Percentiles rank a stretch among this genome's conserved stretches.
phyloP scores from a whole-genome alignment of 2,888 invertebrate species.

The Corbicula japonica region DNA sequence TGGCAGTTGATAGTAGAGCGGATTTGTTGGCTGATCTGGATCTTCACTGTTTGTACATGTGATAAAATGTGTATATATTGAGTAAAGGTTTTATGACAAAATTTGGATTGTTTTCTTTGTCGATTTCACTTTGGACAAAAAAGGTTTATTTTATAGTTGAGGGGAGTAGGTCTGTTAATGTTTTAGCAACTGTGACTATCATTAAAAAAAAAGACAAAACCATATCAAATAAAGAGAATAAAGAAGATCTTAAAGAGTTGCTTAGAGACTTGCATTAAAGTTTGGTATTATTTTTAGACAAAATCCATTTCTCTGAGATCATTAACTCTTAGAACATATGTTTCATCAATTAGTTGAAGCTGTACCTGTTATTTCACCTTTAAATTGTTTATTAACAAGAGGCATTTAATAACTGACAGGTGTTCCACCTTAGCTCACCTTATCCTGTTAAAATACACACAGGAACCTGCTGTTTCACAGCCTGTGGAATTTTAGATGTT shows the following conservation, averaged over 20 bases:
- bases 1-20: no score
- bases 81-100: no score
- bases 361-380: constrained; percentile 22
- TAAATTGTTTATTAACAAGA: constrained; percentile 37
- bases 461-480: no score
- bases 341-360: constrained; percentile 23
- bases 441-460: no score
- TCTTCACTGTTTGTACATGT: no score
- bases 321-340: constrained; percentile 5
- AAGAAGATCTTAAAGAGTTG: not conserved
- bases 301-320: not conserved
- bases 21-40: no score
- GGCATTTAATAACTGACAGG: constrained; percentile 28
- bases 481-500: no score
- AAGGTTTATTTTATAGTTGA: no score
- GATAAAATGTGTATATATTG: no score
- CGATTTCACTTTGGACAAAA: no score
- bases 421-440: constrained; percentile 14
- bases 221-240: not conserved
- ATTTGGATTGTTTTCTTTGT: no score
- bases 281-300: not conserved
- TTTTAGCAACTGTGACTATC: not conserved
- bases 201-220: not conserved
- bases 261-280: not conserved
- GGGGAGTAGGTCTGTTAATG: not conserved